Percentiles rank a stretch among this genome's conserved stretches.
phyloP scores from a whole-genome alignment of 2,888 invertebrate genomes.

The Papilio protenor region DNA sequence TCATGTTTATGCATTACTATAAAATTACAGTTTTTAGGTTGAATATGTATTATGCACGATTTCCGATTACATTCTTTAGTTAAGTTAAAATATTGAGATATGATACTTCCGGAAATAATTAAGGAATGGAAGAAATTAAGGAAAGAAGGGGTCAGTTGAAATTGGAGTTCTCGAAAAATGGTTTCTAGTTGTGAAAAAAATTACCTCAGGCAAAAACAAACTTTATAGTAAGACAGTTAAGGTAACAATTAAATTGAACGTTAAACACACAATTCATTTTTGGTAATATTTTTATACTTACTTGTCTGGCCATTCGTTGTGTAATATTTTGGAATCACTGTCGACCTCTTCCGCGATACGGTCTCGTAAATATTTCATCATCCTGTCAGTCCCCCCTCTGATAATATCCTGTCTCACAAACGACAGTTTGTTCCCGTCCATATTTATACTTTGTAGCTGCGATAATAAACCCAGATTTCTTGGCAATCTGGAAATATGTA shows the following conservation, averaged over 20 bases:
- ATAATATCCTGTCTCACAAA: slow-evolving; percentile 93
- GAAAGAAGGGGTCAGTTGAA: neutral
- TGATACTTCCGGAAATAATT: too few species aligned
- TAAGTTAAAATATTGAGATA: neutral
- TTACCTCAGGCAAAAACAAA: neutral
- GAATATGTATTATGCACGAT: neutral
- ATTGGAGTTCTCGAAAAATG: neutral
- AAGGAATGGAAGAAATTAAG: too few species aligned
- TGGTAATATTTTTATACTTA: slow-evolving; percentile 55
- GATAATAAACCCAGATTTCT: slow-evolving; percentile 84
- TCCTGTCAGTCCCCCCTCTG: slow-evolving; percentile 91
- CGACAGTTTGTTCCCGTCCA: slow-evolving; percentile 94
- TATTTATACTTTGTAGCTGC: slow-evolving; percentile 91
- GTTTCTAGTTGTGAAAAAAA: neutral
- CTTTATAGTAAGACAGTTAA: neutral
- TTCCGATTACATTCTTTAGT: slow-evolving; percentile 13
- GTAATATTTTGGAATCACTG: slow-evolving; percentile 63
- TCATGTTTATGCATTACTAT: slow-evolving; percentile 9
- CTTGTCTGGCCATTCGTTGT: slow-evolving; percentile 84
- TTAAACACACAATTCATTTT: neutral
- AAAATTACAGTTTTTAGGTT: neutral
- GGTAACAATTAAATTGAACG: neutral
- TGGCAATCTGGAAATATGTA: slow-evolving; percentile 65
- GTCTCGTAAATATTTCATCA: slow-evolving; percentile 91
- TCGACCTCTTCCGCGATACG: slow-evolving; percentile 80